These are phyloP conservation scores for Egretta garzetta DNA, from an alignment of 2,113 vertebrate genomes.

Conservation along the genomic window DNA sequence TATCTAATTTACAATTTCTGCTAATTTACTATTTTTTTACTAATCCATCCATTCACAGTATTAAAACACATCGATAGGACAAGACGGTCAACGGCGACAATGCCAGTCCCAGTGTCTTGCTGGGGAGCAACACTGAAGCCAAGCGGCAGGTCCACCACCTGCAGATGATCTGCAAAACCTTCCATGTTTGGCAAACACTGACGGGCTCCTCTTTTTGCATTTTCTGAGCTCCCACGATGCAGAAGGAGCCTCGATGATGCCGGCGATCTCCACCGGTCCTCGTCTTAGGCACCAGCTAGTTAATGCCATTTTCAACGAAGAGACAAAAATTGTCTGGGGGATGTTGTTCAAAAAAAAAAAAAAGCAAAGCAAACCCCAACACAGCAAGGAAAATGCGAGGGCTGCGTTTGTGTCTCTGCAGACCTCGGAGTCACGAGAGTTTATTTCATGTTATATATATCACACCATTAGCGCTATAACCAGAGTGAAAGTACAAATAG, in stretches of 20 bases:
- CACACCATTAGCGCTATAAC: slow-evolving; percentile 59
- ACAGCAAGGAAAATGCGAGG: not conserved
- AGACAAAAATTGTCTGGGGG: not conserved
- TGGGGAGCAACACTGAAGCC: not conserved
- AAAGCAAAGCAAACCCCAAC: not conserved
- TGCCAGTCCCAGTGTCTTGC: not conserved
- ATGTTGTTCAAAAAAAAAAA: not conserved
- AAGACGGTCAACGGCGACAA: too few relatives aligned
- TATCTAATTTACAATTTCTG: not conserved
- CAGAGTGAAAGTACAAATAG: slow-evolving; percentile 73
- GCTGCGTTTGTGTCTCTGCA: not conserved
- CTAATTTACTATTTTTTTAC: not conserved
- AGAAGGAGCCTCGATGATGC: not conserved
- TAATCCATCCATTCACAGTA: not conserved
- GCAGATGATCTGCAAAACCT: not conserved
- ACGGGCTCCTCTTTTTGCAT: not conserved
- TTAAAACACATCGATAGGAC: rapidly evolving
- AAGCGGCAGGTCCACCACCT: not conserved
- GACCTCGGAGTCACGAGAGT: slow-evolving; percentile 47
- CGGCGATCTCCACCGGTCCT: rapidly evolving
- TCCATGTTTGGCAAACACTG: rapidly evolving
- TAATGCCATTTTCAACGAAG: not conserved
- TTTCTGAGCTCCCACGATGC: not conserved
- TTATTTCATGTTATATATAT: slow-evolving; percentile 68
- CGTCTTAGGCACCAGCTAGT: not conserved